A percentile compares a stretch with the other conserved stretches of the same genome.
Evolutionary conservation across 1,140 invertebrate species (phyloP).

Genomic region (Polyergus mexicanus): DNA sequence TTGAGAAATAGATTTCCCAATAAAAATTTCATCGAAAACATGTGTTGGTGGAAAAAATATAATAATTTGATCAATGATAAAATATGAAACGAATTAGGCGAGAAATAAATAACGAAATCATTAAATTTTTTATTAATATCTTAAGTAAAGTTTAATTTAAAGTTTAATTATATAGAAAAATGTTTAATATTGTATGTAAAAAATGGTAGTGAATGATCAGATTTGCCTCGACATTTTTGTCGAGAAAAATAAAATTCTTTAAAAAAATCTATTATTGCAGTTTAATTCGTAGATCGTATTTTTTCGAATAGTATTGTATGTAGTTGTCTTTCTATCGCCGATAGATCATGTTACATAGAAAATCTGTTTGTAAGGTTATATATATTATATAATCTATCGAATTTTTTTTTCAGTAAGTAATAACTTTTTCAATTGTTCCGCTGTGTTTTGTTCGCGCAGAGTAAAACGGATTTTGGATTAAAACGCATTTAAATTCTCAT

Average conservation of each 20-base stretch:
- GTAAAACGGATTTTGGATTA: conserved; percentile 7
- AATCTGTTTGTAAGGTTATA: not conserved
- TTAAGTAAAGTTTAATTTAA: not conserved
- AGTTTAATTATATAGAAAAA: conserved; percentile 2
- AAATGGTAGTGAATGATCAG: not conserved
- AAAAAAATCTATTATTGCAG: not conserved
- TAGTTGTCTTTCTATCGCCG: not conserved
- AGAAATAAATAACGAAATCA: not conserved
- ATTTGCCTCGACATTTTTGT: not conserved
- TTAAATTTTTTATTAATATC: conserved; percentile 26
- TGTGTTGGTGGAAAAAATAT: not conserved
- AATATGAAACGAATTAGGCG: not conserved
- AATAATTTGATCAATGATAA: not conserved
- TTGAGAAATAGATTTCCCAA: not conserved
- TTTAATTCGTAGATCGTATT: not conserved
- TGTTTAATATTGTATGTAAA: not conserved
- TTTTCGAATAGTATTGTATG: not conserved
- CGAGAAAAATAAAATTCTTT: conserved; percentile 12
- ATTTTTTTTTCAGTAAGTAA: not conserved
- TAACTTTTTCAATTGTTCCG: conserved; percentile 13
- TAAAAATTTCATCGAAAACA: not conserved
- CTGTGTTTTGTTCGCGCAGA: not conserved
- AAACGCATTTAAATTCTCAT: conserved; percentile 39
- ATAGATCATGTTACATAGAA: not conserved
- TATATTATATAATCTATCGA: not conserved